Evolutionary conservation across 1,140 invertebrate species (phyloP), one percentile per base, ranked within the genome.

Genomic region (Tribolium madens): DNA sequence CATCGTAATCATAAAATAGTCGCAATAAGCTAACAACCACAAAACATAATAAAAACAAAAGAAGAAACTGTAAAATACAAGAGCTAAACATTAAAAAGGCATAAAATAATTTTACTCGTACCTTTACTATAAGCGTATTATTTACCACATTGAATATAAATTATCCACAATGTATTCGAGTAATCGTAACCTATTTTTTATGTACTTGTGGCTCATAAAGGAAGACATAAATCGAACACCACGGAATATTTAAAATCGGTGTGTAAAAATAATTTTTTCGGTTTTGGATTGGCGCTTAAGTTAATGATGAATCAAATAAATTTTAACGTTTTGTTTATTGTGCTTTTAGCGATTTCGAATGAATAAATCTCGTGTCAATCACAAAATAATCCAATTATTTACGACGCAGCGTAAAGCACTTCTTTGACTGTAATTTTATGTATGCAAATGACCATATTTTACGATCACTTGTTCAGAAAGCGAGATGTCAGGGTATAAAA

Each of bases 401-500:
- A 76, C 68, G 75, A 46, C 50, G 42, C 69, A 60, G 21, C 21
- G 21, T 73, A 71, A 57, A 64, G 68, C 36, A 71, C 36, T 26
- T 71, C 36, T 47, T 47, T 17, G 68, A 57, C 48, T 36, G 71
- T 52, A 73, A 52, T 73, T 47, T 17, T 14, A 64, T 42, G 74
- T 79, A 81, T 81, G 80, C 78, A 81, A 81, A 81, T 81, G 76
- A 36, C 47, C 48, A 71, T 74, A 76, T 78, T 81, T 81, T 81
- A 81, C 75, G 76, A 60, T 15, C 75, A 72, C 72, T 81, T 81
- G 80, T 79, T 79, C 75, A 70, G 47, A 78, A 73, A 80, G 78
- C 76, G 76, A 78, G 72, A 80, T 78, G 80, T 81, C 80, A 81
- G 64, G 76, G 70, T 81, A 81, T 81, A 81, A 81, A 81, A 81